These are phyloP conservation scores for Phymanthus crucifer DNA, from an alignment of 92 coral and sea anemone genomes.

Conservation along the genomic window DNA sequence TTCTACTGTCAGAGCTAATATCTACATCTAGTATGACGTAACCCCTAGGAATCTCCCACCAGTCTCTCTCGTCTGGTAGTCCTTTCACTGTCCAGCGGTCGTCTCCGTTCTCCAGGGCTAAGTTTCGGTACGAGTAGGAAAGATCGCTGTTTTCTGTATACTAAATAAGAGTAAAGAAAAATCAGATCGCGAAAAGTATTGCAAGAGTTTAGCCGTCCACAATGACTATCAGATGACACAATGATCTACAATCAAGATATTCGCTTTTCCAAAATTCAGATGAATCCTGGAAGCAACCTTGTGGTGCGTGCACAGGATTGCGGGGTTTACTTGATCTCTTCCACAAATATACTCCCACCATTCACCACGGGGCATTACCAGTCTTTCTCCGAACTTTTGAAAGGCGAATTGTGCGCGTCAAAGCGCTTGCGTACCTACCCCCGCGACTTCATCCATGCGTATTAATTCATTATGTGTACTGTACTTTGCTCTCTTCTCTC, in stretches of 20 bases:
- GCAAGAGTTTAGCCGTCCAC: background rate
- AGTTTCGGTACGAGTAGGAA: conserved; percentile 32
- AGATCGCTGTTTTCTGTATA: conserved; percentile 43
- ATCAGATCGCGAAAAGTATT: background rate
- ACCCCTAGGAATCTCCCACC: conserved; percentile 64
- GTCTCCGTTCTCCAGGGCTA: conserved; percentile 37
- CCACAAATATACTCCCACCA: too few relatives aligned
- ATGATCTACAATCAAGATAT: too few relatives aligned
- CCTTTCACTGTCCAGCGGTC: conserved; percentile 9
- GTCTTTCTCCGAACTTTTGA: background rate
- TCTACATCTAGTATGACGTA: conserved; percentile 41
- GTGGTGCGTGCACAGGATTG: too few relatives aligned
- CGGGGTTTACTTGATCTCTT: too few relatives aligned
- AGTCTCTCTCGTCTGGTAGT: conserved; percentile 30
- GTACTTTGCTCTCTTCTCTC: conserved; percentile 37
- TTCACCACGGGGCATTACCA: too few relatives aligned
- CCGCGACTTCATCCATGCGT: conserved; percentile 55
- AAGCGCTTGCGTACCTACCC: conserved; percentile 45
- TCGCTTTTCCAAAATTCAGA: background rate
- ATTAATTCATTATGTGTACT: conserved; percentile 52
- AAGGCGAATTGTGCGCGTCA: background rate
- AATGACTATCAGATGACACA: too few relatives aligned
- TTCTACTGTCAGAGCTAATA: conserved; percentile 29
- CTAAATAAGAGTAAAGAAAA: conserved; percentile 5
- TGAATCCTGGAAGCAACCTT: too few relatives aligned